A percentile compares a stretch with the other conserved stretches of the same genome.
phyloP scores from a whole-genome alignment of 2,797 vertebrate species.

The Bradypus variegatus region DNA sequence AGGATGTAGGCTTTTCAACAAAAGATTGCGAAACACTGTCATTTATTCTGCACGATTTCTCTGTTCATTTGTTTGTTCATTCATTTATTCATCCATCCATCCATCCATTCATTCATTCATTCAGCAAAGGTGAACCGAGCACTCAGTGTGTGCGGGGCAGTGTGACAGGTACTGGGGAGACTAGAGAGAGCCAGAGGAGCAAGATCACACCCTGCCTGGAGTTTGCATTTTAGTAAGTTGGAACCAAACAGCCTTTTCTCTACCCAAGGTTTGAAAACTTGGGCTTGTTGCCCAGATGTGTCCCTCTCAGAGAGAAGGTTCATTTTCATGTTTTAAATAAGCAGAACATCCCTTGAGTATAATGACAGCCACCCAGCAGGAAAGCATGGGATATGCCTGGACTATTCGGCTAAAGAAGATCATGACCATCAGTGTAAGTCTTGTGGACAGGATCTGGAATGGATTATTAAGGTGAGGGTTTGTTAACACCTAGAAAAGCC shows the following conservation, averaged over 20 bases:
- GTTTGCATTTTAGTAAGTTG: not conserved
- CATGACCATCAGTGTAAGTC: not conserved
- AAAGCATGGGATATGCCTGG: not conserved
- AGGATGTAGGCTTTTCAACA: not conserved
- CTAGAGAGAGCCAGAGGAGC: not conserved
- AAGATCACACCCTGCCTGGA: not conserved
- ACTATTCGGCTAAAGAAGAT: not conserved
- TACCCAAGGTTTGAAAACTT: not conserved
- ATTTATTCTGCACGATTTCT: not conserved
- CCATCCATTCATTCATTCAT: not conserved
- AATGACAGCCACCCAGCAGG: not conserved
- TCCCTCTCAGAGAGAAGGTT: not conserved
- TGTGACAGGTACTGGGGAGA: not conserved
- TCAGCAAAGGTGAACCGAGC: not conserved
- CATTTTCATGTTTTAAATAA: not conserved
- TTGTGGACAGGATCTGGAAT: not conserved
- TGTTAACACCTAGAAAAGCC: not conserved
- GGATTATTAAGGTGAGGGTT: not conserved
- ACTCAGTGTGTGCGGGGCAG: not conserved
- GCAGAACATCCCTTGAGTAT: not conserved
- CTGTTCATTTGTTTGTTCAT: not conserved
- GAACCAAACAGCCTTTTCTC: not conserved
- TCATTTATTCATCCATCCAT: not conserved
- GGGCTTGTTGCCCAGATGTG: not conserved
- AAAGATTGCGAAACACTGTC: not conserved